Evolutionary conservation across 2,113 vertebrate species (phyloP).

Genomic region (Atherinomorus stipes): DNA sequence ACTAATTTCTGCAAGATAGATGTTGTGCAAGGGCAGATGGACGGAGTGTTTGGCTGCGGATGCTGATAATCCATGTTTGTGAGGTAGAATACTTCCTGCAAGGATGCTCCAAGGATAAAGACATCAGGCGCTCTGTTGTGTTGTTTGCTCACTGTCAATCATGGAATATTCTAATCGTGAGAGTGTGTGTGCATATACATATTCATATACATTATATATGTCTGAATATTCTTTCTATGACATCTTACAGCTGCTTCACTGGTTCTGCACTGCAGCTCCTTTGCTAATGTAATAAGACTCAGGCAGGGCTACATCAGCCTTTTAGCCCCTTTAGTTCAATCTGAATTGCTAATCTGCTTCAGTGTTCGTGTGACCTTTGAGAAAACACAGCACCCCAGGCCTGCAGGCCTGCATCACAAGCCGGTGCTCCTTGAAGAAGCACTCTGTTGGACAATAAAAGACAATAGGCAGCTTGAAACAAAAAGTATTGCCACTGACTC

Average conservation of each 20-base stretch:
- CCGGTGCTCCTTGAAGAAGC: conserved; percentile 63
- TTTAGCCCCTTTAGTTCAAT: conserved; percentile 78
- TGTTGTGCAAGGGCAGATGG: conserved; percentile 50
- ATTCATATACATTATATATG: conserved; percentile 6
- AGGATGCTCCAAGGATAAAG: conserved; percentile 24
- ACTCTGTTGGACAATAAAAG: conserved; percentile 60
- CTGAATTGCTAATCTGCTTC: conserved; percentile 80
- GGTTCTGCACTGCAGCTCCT: conserved; percentile 62
- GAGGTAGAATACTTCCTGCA: conserved; percentile 5
- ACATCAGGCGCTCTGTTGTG: conserved; percentile 18
- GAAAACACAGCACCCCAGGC: conserved; percentile 68
- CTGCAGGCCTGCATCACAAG: conserved; percentile 69
- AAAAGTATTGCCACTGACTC: conserved; percentile 42
- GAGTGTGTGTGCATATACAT: conserved; percentile 14
- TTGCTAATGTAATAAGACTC: conserved; percentile 79
- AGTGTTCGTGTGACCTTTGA: conserved; percentile 80
- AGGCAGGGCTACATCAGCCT: conserved; percentile 69
- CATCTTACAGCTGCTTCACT: conserved; percentile 18
- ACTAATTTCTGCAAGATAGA: conserved; percentile 45
- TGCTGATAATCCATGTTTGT: conserved; percentile 32
- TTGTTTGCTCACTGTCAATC: conserved; percentile 33
- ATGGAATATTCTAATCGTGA: conserved; percentile 18
- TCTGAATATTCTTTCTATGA: conserved; percentile 23
- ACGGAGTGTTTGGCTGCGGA: conserved; percentile 17
- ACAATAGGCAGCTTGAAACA: conserved; percentile 53